Conservation (phyloP, 2,888 invertebrate genomes). For the Hesperia comma region DNA sequence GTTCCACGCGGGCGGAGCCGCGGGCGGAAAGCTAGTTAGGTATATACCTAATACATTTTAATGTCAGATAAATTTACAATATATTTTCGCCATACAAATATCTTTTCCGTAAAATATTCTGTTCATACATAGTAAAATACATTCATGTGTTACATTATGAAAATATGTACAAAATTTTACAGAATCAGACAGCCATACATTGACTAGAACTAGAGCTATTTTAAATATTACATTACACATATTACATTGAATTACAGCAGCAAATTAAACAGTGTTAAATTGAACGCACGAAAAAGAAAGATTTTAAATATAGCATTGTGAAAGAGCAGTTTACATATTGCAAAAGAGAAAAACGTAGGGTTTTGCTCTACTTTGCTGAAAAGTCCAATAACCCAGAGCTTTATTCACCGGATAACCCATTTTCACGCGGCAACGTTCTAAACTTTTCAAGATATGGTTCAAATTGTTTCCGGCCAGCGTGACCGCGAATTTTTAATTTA, state of each 20-base stretch:
- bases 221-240: too few relatives aligned
- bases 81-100: too few relatives aligned
- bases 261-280: not conserved
- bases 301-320: not conserved
- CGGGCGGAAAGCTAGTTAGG: too few relatives aligned
- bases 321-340: slow-evolving; percentile 12
- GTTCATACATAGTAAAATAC: too few relatives aligned
- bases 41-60: too few relatives aligned
- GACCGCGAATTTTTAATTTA: slow-evolving; percentile 27
- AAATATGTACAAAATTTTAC: too few relatives aligned
- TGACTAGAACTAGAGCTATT: too few relatives aligned
- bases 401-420: slow-evolving; percentile 24
- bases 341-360: slow-evolving; percentile 7
- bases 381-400: slow-evolving; percentile 27
- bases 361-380: slow-evolving; percentile 24
- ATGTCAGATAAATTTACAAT: too few relatives aligned
- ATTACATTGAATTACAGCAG: not conserved
- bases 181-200: too few relatives aligned
- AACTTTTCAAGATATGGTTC: slow-evolving; percentile 16
- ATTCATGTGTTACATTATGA: too few relatives aligned
- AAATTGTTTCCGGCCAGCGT: slow-evolving; percentile 19
- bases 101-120: too few relatives aligned
- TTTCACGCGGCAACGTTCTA: slow-evolving; percentile 19
- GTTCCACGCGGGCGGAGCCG: too few relatives aligned
- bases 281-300: not conserved